Percentiles rank a stretch among this genome's conserved stretches.
Evolutionary conservation across 1,140 invertebrate genomes (phyloP).

Genomic region (Contarinia nasturtii): DNA sequence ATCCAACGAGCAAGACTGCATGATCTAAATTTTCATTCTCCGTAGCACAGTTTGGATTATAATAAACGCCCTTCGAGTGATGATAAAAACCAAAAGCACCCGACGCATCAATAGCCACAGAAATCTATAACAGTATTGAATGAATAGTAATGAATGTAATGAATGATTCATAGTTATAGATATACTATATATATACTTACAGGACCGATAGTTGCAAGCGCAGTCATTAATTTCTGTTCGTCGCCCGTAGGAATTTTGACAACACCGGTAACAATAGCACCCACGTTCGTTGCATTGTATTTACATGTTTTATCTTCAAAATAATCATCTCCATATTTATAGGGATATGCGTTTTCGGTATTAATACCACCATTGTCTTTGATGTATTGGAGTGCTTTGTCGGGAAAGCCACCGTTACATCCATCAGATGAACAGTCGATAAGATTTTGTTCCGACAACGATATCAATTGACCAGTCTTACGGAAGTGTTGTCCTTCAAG

Average conservation of each 20-base stretch:
- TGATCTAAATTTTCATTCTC: constrained; percentile 42
- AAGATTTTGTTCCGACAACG: constrained; percentile 47
- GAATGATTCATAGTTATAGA: too few species aligned
- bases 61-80: constrained; percentile 34
- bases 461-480: constrained; percentile 31
- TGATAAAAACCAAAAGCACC: constrained; percentile 37
- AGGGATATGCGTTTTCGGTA: constrained; percentile 31
- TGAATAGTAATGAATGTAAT: too few species aligned
- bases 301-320: constrained; percentile 28
- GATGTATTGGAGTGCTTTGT: constrained; percentile 50
- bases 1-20: constrained; percentile 67
- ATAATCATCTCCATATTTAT: constrained; percentile 5
- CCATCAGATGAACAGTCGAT: constrained; percentile 41
- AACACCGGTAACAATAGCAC: constrained; percentile 68
- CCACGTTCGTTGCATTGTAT: constrained; percentile 34
- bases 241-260: constrained; percentile 62
- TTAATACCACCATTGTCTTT: constrained; percentile 34
- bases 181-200: too few species aligned
- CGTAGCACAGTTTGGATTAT: constrained; percentile 35
- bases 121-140: too few species aligned
- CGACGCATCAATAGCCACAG: constrained; percentile 80
- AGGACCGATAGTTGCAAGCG: constrained; percentile 72
- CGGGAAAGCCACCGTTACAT: constrained; percentile 44
- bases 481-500: constrained; percentile 51
- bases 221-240: constrained; percentile 46